Percentiles rank a stretch among this genome's conserved stretches.
Evolutionary conservation across 2,888 invertebrate genomes (phyloP).

Genomic region (Drosophila silvestris): DNA sequence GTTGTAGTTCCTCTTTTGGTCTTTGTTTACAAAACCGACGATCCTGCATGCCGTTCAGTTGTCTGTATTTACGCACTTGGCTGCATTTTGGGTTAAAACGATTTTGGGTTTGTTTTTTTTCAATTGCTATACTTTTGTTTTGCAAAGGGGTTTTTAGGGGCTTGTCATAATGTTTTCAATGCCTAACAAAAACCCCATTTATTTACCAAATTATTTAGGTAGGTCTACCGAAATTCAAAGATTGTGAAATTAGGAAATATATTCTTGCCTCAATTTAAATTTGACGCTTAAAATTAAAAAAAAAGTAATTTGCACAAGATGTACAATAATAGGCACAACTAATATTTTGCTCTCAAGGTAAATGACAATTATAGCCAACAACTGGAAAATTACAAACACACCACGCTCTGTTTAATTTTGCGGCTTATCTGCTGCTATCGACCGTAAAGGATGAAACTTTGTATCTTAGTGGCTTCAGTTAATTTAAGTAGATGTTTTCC

Average conservation of each 20-base stretch:
- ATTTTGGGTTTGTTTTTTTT: conserved; percentile 9
- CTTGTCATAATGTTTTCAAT: background rate
- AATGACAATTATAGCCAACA: conserved; percentile 7
- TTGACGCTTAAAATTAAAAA: background rate
- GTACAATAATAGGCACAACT: background rate
- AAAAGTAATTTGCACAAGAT: too few species aligned
- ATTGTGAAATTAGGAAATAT: background rate
- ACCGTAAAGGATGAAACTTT: conserved; percentile 6
- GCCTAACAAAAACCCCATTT: background rate
- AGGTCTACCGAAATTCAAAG: too few species aligned
- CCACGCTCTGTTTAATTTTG: conserved; percentile 14
- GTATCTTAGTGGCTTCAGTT: conserved; percentile 8
- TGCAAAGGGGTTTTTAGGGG: background rate
- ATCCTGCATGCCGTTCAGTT: conserved; percentile 17
- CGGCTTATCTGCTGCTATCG: background rate
- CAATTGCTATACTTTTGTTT: background rate
- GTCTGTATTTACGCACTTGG: conserved; percentile 49
- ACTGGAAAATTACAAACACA: conserved; percentile 25
- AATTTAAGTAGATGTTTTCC: conserved; percentile 10
- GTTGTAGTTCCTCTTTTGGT: conserved; percentile 10
- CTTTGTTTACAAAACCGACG: conserved; percentile 25
- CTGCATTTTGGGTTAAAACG: conserved; percentile 44
- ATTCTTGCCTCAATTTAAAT: background rate
- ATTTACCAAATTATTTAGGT: background rate
- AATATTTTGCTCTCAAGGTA: background rate